Evolutionary conservation across 1,140 invertebrate genomes (phyloP).

Genomic region (Drosophila arawakana): DNA sequence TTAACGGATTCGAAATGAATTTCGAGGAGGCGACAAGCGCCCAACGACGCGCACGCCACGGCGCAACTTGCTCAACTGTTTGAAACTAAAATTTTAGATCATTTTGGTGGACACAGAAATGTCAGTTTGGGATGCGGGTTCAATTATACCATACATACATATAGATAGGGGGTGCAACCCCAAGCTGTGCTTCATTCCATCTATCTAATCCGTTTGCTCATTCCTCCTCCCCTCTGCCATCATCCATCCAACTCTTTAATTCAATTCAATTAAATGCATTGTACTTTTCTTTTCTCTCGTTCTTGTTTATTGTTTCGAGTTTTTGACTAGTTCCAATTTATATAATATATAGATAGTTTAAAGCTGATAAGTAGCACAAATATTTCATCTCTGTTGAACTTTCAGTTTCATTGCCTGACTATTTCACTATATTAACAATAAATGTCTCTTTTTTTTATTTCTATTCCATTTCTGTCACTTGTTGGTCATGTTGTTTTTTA

Average conservation of each 20-base stretch:
- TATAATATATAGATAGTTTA: neutral
- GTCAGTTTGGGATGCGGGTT: slow-evolving; percentile 19
- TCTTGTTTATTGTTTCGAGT: neutral
- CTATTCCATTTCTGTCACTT: slow-evolving; percentile 30
- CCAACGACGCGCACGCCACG: slow-evolving; percentile 74
- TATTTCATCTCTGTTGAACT: slow-evolving; percentile 50
- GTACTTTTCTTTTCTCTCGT: slow-evolving; percentile 32
- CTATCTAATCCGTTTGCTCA: neutral
- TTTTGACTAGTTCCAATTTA: slow-evolving; percentile 13
- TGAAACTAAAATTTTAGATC: slow-evolving; percentile 23
- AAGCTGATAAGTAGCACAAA: slow-evolving; percentile 10
- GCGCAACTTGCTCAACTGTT: slow-evolving; percentile 71
- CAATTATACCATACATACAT: slow-evolving; percentile 25
- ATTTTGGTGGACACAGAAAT: slow-evolving; percentile 28
- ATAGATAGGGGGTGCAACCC: slow-evolving; percentile 23
- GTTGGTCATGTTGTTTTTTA: slow-evolving; percentile 23
- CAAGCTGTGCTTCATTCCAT: slow-evolving; percentile 12
- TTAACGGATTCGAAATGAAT: neutral
- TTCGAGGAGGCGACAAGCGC: slow-evolving; percentile 53
- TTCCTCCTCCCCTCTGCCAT: neutral
- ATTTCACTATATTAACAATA: slow-evolving; percentile 33
- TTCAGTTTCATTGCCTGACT: slow-evolving; percentile 72
- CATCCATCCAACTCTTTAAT: slow-evolving; percentile 40
- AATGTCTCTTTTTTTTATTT: slow-evolving; percentile 40
- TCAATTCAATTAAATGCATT: slow-evolving; percentile 78